Conservation (phyloP, 2,113 vertebrate species). For the Nansenia antarctica region DNA sequence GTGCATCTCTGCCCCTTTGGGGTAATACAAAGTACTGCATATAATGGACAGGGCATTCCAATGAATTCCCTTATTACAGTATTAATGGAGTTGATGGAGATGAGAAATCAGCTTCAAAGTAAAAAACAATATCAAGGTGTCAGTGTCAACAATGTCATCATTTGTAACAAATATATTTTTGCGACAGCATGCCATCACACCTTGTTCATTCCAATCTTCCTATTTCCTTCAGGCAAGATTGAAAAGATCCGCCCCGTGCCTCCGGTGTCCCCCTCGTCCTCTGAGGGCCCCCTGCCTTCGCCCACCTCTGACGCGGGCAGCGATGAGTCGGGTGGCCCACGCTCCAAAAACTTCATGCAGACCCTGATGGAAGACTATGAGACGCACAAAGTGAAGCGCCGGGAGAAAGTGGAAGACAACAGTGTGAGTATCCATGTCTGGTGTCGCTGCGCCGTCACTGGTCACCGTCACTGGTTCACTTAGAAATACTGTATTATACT, state of each 20-base stretch:
- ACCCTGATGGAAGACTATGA: slow-evolving; percentile 98
- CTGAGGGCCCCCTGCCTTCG: slow-evolving; percentile 79
- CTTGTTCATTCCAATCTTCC: neutral
- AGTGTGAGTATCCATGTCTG: too few relatives aligned
- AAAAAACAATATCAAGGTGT: too few relatives aligned
- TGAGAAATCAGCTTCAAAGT: too few relatives aligned
- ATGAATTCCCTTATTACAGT: too few relatives aligned
- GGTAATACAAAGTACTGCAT: too few relatives aligned
- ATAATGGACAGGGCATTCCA: too few relatives aligned
- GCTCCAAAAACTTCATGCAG: slow-evolving; percentile 96
- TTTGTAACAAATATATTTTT: neutral
- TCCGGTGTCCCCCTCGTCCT: slow-evolving; percentile 84
- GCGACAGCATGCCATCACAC: neutral
- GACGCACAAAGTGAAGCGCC: slow-evolving; percentile 93
- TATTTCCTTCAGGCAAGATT: slow-evolving; percentile 87
- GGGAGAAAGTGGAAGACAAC: slow-evolving; percentile 91
- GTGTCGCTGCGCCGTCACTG: too few relatives aligned
- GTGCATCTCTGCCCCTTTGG: too few relatives aligned
- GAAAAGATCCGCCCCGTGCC: slow-evolving; percentile 86
- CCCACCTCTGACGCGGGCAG: slow-evolving; percentile 75
- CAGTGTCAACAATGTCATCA: neutral
- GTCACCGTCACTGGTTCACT: too few relatives aligned
- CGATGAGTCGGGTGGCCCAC: slow-evolving; percentile 83
- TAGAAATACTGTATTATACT: too few relatives aligned
- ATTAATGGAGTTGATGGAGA: too few relatives aligned